Evolutionary conservation across 1,140 invertebrate genomes (phyloP), one percentile per base, ranked within the genome.

Genomic region (Homalodisca vitripennis): DNA sequence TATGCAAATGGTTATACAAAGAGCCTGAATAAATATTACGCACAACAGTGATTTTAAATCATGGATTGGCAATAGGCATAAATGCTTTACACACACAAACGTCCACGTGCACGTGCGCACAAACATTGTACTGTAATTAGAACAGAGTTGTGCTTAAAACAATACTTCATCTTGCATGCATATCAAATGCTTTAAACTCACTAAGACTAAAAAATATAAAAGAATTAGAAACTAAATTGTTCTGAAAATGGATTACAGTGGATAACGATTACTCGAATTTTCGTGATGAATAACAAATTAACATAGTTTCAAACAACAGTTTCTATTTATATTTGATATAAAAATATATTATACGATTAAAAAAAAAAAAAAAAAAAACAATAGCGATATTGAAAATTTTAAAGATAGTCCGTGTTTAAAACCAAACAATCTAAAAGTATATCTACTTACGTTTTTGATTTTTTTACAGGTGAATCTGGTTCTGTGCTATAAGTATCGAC

Each of bases 401-500:
- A 60, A 27, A 30, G n/a, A 60, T 29, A 10, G 13, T 6, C 26
- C 22, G 6, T 3, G 27, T 22, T 60, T 26, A 22, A 10, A 27
- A n/a, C 14, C 12, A 10, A 22, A 30, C 24, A 3, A 13, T 22
- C 24, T n/a, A 53, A 22, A 6, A 60, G 12, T 22, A 60, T 6
- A 26, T 24, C 20, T 17, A 14, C 55, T 29, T 60, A 60, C 55
- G 55, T 60, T 60, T n/a, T 60, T 60, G 55, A 12, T 22, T 53
- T 60, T 60, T 60, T 60, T 27, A 60, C 55, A 27, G 55, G 55
- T 10, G 55, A 60, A n/a, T 60, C 55, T 27, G 48, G 48, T 51
- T 60, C 55, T 27, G 55, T 27, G 3, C 29, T 26, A 12, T 6
- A 60, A 22, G 29, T 27, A 6, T 13, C 26, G 12, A 26, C 2